Conservation (phyloP, 2,797 vertebrate species). For the Enteromius thamalakanensis region DNA sequence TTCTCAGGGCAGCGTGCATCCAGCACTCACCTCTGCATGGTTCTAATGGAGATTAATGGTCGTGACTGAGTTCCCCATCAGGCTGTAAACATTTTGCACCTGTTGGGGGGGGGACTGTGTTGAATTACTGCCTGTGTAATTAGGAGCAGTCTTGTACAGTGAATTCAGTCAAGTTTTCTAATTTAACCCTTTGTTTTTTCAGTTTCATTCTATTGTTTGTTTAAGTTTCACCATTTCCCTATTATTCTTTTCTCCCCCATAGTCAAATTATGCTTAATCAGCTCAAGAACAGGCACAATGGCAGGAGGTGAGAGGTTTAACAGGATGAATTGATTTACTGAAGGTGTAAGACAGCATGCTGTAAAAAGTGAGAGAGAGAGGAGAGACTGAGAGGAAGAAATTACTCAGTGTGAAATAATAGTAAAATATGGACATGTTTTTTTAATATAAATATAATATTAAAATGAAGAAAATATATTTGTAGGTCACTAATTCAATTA, state of each 20-base stretch:
- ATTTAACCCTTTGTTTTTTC: slow-evolving; percentile 14
- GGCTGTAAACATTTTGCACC: slow-evolving; percentile 56
- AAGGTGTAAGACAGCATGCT: slow-evolving; percentile 35
- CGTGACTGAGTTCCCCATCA: slow-evolving; percentile 40
- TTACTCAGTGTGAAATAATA: not conserved
- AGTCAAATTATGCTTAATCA: slow-evolving; percentile 32
- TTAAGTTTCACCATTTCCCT: not conserved
- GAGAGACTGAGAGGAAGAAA: not conserved
- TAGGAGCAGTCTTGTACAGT: slow-evolving; percentile 45
- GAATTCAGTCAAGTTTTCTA: slow-evolving; percentile 44
- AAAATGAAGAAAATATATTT: not conserved
- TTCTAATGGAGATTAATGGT: slow-evolving; percentile 60
- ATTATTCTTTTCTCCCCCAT: not conserved
- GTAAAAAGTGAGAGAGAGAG: slow-evolving; percentile 21
- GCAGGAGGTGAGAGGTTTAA: slow-evolving; percentile 17
- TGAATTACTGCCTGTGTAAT: slow-evolving; percentile 50
- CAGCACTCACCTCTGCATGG: slow-evolving; percentile 37
- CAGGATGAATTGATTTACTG: slow-evolving; percentile 37
- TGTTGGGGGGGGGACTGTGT: slow-evolving; percentile 47
- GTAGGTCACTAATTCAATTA: not conserved
- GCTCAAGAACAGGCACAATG: slow-evolving; percentile 22
- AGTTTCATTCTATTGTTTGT: not conserved
- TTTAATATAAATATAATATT: not conserved
- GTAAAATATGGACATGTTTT: not conserved
- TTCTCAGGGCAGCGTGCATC: slow-evolving; percentile 22